Evolutionary conservation across 2,888 invertebrate genomes (phyloP).

Genomic region (Melieria omissa): DNA sequence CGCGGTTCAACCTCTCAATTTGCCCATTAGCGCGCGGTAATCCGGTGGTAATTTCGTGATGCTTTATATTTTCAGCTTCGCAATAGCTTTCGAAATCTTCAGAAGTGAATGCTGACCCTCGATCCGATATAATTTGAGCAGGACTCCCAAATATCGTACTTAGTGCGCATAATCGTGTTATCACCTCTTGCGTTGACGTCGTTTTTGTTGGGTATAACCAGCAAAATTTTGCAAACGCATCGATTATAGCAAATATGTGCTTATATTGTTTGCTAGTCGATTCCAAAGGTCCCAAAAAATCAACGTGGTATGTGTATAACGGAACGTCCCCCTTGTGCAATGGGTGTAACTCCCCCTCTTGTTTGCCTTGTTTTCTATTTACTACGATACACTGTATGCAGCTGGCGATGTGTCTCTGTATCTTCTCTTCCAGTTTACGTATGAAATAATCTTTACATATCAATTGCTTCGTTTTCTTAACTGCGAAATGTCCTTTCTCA

Average conservation of each 20-base stretch:
- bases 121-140: constrained; percentile 36
- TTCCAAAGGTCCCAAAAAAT: constrained; percentile 38
- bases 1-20: constrained; percentile 32
- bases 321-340: background rate
- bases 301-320: constrained; percentile 22
- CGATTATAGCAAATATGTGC: constrained; percentile 56
- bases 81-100: constrained; percentile 58
- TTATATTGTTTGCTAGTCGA: constrained; percentile 48
- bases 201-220: constrained; percentile 55
- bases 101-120: constrained; percentile 53
- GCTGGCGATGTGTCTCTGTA: constrained; percentile 35
- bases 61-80: constrained; percentile 47
- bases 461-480: background rate
- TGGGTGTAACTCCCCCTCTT: constrained; percentile 35
- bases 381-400: constrained; percentile 42
- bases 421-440: constrained; percentile 41
- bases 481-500: constrained; percentile 34
- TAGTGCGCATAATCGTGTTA: constrained; percentile 35
- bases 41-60: constrained; percentile 46
- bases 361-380: constrained; percentile 39
- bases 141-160: constrained; percentile 55
- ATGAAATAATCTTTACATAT: constrained; percentile 2
- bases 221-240: constrained; percentile 59
- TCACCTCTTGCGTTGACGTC: constrained; percentile 12
- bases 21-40: constrained; percentile 35